Percentiles rank a stretch among this genome's conserved stretches.
These are phyloP conservation scores for Drosophila pegasa DNA, from an alignment of 2,888 invertebrate genomes.

Conservation along the genomic window DNA sequence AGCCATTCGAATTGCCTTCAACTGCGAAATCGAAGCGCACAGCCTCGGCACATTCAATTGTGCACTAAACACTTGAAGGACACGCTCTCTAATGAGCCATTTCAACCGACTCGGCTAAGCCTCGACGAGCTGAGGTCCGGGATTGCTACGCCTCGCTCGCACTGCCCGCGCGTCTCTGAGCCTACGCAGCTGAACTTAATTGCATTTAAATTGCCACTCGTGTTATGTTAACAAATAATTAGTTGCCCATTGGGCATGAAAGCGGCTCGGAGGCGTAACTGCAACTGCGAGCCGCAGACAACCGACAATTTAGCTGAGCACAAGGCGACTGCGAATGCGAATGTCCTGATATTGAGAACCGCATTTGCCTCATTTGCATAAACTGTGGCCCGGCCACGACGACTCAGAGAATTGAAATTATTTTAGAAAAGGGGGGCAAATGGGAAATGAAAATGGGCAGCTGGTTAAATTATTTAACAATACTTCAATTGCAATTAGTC, in stretches of 20 bases:
- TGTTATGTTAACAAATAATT: constrained; percentile 82
- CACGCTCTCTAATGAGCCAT: constrained; percentile 68
- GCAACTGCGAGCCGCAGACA: constrained; percentile 37
- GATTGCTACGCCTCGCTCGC: not conserved
- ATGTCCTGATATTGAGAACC: constrained; percentile 27
- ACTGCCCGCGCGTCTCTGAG: not conserved
- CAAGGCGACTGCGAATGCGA: constrained; percentile 66
- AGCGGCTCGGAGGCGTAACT: constrained; percentile 48
- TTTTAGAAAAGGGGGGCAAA: constrained; percentile 4
- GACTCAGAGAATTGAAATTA: constrained; percentile 19
- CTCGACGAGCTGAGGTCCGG: constrained; percentile 22
- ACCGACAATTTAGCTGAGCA: constrained; percentile 50
- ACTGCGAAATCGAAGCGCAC: constrained; percentile 17
- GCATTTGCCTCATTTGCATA: constrained; percentile 69
- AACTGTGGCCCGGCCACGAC: constrained; percentile 38
- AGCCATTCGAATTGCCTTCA: constrained; percentile 36
- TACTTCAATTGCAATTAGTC: constrained; percentile 43
- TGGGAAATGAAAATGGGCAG: constrained; percentile 10
- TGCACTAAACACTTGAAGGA: constrained; percentile 53
- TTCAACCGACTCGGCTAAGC: constrained; percentile 31
- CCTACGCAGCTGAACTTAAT: constrained; percentile 65
- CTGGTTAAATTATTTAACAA: constrained; percentile 18
- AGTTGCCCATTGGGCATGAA: constrained; percentile 76
- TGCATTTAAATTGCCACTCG: constrained; percentile 81
- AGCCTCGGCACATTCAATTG: constrained; percentile 54